A percentile compares a stretch with the other conserved stretches of the same genome.
These are phyloP conservation scores for Takifugu flavidus DNA, from an alignment of 2,113 vertebrate species.

Conservation along the genomic window DNA sequence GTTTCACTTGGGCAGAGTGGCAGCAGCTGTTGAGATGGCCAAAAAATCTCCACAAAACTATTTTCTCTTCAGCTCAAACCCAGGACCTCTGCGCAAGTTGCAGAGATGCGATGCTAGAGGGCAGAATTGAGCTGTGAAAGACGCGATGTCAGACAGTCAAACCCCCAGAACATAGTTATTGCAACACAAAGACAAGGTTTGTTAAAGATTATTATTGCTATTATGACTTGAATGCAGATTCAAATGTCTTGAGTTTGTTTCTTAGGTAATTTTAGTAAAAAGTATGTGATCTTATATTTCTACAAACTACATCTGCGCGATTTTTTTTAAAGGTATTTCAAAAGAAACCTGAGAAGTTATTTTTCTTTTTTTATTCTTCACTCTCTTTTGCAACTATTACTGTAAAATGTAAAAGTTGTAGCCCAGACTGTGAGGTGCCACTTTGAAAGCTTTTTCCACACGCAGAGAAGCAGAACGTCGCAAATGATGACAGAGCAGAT, in stretches of 20 bases:
- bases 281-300: too few species aligned
- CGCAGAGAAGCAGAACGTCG: not conserved
- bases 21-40: not conserved
- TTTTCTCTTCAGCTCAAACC: not conserved
- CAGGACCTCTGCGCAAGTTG: constrained; percentile 2
- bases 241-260: too few species aligned
- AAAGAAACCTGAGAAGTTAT: too few species aligned
- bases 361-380: not conserved
- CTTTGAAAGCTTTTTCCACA: constrained; percentile 8
- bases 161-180: too few species aligned
- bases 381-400: not conserved
- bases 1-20: not conserved
- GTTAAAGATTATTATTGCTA: too few species aligned
- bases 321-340: too few species aligned
- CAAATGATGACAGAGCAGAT: constrained; percentile 47
- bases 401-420: not conserved
- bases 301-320: too few species aligned
- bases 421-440: not conserved
- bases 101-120: constrained; percentile 62
- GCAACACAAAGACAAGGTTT: too few species aligned
- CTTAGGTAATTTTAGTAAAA: too few species aligned
- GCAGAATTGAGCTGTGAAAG: constrained; percentile 74
- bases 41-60: too few species aligned
- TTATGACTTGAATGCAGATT: too few species aligned
- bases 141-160: not conserved